These are phyloP conservation scores for Danaus plexippus DNA, from an alignment of 1,140 invertebrate species.

Conservation along the genomic window DNA sequence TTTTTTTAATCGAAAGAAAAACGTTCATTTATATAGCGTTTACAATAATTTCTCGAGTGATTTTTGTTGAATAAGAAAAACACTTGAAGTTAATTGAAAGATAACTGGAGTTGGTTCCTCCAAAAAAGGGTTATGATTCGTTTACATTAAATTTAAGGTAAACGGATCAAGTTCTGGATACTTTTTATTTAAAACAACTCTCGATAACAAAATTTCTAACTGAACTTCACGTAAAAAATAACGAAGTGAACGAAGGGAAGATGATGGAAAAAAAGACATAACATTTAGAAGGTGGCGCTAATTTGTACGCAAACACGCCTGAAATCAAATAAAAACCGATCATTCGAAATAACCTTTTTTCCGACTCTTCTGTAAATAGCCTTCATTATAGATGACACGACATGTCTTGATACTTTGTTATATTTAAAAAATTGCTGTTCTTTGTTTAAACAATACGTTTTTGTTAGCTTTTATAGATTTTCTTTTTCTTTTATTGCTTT, in stretches of 20 bases:
- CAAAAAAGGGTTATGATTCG: conserved; percentile 50
- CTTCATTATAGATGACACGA: conserved; percentile 25
- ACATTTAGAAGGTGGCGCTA: conserved; percentile 40
- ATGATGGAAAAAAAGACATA: conserved; percentile 23
- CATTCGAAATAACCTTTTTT: conserved; percentile 68
- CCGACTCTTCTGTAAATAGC: conserved; percentile 64
- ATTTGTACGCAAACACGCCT: conserved; percentile 62
- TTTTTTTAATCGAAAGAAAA: neutral
- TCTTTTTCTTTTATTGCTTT: too few relatives aligned
- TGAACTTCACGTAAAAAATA: neutral
- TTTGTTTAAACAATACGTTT: too few relatives aligned
- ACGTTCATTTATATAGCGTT: conserved; percentile 1
- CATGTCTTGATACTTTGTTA: conserved; percentile 39
- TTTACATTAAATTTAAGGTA: conserved; percentile 45
- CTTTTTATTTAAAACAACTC: conserved; percentile 3
- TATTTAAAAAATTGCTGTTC: neutral
- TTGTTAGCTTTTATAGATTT: too few relatives aligned
- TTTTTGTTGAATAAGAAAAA: conserved; percentile 21
- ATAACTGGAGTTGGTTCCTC: conserved; percentile 44
- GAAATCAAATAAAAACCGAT: conserved; percentile 70
- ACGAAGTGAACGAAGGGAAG: conserved; percentile 15
- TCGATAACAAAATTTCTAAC: conserved; percentile 1
- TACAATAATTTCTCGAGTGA: conserved; percentile 5
- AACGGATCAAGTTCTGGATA: neutral
- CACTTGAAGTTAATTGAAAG: conserved; percentile 54